Evolutionary conservation across 2,888 invertebrate species (phyloP), one percentile per base, ranked within the genome.

Genomic region (Formica aserva): DNA sequence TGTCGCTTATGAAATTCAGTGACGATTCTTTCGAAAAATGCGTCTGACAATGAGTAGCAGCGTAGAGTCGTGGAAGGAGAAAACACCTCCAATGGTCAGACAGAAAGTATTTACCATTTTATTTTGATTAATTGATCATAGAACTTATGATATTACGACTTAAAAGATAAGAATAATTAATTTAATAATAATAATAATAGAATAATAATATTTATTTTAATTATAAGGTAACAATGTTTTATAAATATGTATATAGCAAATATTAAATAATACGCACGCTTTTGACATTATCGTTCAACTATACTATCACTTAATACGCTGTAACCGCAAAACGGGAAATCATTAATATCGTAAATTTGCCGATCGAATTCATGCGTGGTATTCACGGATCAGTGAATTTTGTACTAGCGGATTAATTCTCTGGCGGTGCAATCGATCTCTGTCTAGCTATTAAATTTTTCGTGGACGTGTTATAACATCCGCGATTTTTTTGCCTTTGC

Each of bases 381-480:
- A 69, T 55, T 55, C 38, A 13, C 29, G 26, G 4, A 22, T 69
- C 71, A 22, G 11, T 71, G 32, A 71, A 72, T 72, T 57, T 78
- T 41, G 18, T 32, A 38, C 15, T 3, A n/a, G 4, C 13, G 22
- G 6, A 80, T 32, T 71, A 6, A 15, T 45, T 57, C 18, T 71
- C 52, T 22, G 22, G 32, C 5, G 1, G 35, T 13, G 45, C 45
- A 45, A 78, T 45, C 22, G 78, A 78, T 8, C 41, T 32, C 29
- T 18, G 22, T 5, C 8, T n/a, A 22, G 74, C 45, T 72, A 45
- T 60, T 78, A 48, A 77, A 72, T 72, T 80, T 80, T 78, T 74
- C 45, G 41, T 8, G 13, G 22, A 45, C 32, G 26, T 5, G n/a
- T 57, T 69, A 55, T 41, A 41, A 71, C 55, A 13, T 15, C 22